Evolutionary conservation across 2,888 invertebrate species (phyloP).

Genomic region (Dolomedes plantarius): DNA sequence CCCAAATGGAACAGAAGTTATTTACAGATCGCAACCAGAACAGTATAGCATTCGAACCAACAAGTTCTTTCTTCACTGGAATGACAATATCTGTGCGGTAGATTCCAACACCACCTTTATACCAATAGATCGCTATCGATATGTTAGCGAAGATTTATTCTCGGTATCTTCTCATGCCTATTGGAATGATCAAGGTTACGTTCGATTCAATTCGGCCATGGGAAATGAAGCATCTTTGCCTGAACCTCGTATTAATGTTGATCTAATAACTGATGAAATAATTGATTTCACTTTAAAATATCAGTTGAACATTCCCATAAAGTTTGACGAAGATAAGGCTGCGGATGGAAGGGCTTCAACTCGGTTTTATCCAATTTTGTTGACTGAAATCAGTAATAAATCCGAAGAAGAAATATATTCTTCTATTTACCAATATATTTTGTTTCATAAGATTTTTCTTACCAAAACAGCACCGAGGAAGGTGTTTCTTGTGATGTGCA

Average conservation of each 20-base stretch:
- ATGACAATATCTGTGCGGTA: neutral
- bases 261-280: constrained; percentile 82
- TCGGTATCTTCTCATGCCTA: neutral
- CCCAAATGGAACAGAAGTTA: neutral
- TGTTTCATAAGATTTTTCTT: constrained; percentile 1
- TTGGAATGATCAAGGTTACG: neutral
- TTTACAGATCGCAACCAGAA: neutral
- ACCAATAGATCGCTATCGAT: too few species aligned
- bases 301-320: constrained; percentile 3
- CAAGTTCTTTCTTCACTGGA: neutral
- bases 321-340: neutral
- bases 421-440: constrained; percentile 1
- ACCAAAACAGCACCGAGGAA: neutral
- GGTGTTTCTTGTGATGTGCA: neutral
- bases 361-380: neutral
- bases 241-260: constrained; percentile 88
- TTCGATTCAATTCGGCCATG: neutral
- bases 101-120: too few species aligned
- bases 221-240: constrained; percentile 76
- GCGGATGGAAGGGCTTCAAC: neutral
- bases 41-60: neutral
- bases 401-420: neutral
- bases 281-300: neutral
- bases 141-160: neutral
- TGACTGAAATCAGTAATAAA: constrained; percentile 8